A percentile compares a stretch with the other conserved stretches of the same genome.
Evolutionary conservation across 2,888 invertebrate species (phyloP).

Genomic region (Globia sparganii): DNA sequence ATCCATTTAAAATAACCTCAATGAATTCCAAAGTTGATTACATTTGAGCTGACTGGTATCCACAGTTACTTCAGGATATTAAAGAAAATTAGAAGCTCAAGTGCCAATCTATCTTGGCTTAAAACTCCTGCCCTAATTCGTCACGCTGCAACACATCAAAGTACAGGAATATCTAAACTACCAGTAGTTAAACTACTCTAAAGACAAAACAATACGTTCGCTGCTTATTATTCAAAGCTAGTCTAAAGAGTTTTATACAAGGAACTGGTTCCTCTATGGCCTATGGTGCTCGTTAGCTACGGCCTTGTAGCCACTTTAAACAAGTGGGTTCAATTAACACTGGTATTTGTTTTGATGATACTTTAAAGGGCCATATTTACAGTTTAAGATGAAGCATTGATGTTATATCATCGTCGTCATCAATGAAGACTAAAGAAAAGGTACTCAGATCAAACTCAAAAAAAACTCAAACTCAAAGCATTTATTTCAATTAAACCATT

Average conservation of each 20-base stretch:
- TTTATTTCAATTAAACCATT: too few species aligned
- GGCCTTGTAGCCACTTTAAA: slow-evolving; percentile 27
- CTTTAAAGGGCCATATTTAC: slow-evolving; percentile 9
- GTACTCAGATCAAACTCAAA: too few species aligned
- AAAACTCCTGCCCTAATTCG: background rate
- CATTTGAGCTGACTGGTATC: background rate
- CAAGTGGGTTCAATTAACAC: slow-evolving; percentile 9
- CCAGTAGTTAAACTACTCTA: slow-evolving; percentile 7
- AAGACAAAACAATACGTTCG: slow-evolving; percentile 44
- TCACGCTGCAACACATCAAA: slow-evolving; percentile 4
- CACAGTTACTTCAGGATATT: background rate
- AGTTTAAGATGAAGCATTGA: background rate
- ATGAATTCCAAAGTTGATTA: background rate
- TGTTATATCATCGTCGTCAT: background rate
- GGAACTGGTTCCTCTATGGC: slow-evolving; percentile 44
- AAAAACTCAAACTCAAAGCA: too few species aligned
- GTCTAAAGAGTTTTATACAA: slow-evolving; percentile 22
- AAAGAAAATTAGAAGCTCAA: background rate
- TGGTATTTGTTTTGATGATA: slow-evolving; percentile 4
- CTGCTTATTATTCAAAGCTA: slow-evolving; percentile 53
- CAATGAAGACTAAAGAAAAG: too few species aligned
- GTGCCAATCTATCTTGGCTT: background rate
- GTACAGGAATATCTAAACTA: background rate
- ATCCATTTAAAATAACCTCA: background rate
- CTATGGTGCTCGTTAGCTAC: slow-evolving; percentile 20